phyloP scores from a whole-genome alignment of 2,888 invertebrate species.

The Drepanosiphum platanoidis region DNA sequence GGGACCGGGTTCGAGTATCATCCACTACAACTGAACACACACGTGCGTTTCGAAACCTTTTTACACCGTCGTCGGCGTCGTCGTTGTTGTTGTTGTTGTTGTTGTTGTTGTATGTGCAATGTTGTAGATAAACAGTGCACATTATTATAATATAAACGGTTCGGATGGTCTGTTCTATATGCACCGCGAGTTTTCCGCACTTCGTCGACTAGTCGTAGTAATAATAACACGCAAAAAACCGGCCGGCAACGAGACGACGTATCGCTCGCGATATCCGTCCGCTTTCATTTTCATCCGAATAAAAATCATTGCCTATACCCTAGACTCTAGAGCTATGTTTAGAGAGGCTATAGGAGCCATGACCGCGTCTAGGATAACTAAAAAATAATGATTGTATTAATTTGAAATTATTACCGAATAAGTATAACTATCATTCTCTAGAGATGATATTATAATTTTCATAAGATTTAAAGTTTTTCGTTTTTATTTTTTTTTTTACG shows the following conservation, averaged over 20 bases:
- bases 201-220: too few species aligned
- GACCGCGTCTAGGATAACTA: too few species aligned
- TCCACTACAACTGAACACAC: background rate
- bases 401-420: too few species aligned
- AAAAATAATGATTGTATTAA: too few species aligned
- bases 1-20: slow-evolving; percentile 44
- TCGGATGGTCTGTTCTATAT: background rate
- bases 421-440: too few species aligned
- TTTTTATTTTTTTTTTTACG: too few species aligned
- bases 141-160: background rate
- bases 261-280: background rate
- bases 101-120: slow-evolving; percentile 51
- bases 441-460: too few species aligned
- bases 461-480: too few species aligned
- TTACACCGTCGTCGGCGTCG: background rate
- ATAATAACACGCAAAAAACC: background rate
- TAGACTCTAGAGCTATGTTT: too few species aligned
- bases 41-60: slow-evolving; percentile 44
- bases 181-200: background rate
- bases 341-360: too few species aligned
- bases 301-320: background rate
- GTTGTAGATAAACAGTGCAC: slow-evolving; percentile 33
- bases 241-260: background rate
- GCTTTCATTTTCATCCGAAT: background rate
- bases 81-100: slow-evolving; percentile 32